A percentile compares a stretch with the other conserved stretches of the same genome.
phyloP scores from a whole-genome alignment of 2,113 vertebrate genomes.

The Ailurus styani region DNA sequence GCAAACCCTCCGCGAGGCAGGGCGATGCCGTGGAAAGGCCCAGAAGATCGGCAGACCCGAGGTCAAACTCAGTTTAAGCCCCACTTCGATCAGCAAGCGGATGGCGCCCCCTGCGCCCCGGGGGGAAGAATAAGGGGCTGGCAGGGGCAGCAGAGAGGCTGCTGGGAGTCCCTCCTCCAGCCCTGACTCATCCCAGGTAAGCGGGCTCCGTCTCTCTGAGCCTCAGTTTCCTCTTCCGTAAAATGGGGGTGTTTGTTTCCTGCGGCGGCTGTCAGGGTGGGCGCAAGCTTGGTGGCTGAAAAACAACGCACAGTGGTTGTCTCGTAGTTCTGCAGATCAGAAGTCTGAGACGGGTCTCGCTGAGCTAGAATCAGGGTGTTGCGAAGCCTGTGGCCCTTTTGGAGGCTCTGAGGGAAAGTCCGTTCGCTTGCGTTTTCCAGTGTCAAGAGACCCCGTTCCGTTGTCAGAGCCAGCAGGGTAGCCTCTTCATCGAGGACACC shows the following conservation, averaged over 20 bases:
- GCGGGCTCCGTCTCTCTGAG: background rate
- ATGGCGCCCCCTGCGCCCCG: fast-evolving
- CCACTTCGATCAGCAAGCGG: background rate
- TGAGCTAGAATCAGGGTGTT: no score
- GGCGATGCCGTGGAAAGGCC: fast-evolving
- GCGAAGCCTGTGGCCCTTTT: background rate
- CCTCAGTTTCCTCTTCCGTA: background rate
- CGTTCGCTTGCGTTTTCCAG: background rate
- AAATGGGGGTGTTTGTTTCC: background rate
- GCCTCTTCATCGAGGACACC: background rate
- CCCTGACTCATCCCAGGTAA: background rate
- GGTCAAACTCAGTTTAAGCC: background rate
- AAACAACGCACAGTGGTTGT: background rate
- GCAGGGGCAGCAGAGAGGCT: background rate
- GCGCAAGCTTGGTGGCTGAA: background rate
- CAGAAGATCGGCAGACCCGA: background rate
- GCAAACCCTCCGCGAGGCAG: background rate
- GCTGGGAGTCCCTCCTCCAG: background rate
- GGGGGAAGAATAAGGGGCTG: fast-evolving
- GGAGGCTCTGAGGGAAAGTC: background rate
- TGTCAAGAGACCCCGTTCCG: background rate
- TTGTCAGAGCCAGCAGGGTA: background rate
- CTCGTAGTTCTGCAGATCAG: background rate
- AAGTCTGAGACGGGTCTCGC: background rate
- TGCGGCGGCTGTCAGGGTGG: background rate